These are phyloP conservation scores for Drosophila biarmipes DNA, from an alignment of 1,140 invertebrate species.

Conservation along the genomic window DNA sequence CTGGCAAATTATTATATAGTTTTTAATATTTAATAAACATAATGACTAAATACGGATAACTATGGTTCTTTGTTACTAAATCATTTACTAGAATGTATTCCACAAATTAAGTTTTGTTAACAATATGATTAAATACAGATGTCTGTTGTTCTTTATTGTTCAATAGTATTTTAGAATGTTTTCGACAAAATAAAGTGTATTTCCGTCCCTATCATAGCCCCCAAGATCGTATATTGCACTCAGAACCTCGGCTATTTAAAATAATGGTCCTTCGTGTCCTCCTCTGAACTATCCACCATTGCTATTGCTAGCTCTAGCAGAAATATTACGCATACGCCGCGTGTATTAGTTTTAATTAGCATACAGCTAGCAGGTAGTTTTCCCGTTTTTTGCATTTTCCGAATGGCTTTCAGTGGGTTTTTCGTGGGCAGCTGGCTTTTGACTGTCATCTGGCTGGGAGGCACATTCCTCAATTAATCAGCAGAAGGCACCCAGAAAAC, in stretches of 20 bases:
- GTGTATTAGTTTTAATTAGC: constrained; percentile 60
- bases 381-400: neutral
- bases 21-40: too few relatives aligned
- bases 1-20: too few relatives aligned
- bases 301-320: constrained; percentile 10
- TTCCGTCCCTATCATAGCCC: too few relatives aligned
- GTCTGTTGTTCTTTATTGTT: too few relatives aligned
- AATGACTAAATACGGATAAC: too few relatives aligned
- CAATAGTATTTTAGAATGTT: neutral
- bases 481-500: constrained; percentile 47
- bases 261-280: neutral
- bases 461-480: constrained; percentile 81
- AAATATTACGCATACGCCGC: constrained; percentile 63
- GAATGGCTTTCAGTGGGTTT: constrained; percentile 6
- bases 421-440: constrained; percentile 17
- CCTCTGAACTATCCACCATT: constrained; percentile 10
- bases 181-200: neutral
- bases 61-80: too few relatives aligned
- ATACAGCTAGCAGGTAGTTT: constrained; percentile 24
- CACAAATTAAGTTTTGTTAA: too few relatives aligned
- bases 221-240: neutral
- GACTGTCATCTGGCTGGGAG: constrained; percentile 42
- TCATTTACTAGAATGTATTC: too few relatives aligned
- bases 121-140: too few relatives aligned
- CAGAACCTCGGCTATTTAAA: neutral